Evolutionary conservation across 2,888 invertebrate species (phyloP), one percentile per base, ranked within the genome.

Genomic region (Pseudococcus jackbeardsleyi): DNA sequence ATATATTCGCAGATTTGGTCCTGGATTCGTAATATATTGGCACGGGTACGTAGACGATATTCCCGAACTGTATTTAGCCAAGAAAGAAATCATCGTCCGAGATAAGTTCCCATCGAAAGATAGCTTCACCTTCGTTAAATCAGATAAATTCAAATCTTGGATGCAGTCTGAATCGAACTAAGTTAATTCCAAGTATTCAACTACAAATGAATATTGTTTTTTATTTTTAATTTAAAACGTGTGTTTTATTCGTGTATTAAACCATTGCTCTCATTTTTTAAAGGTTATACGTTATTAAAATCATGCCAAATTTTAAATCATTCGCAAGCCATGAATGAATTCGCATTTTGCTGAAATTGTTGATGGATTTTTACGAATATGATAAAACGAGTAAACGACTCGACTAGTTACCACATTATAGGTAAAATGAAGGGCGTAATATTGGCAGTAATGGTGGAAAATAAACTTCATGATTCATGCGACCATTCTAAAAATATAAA

Each of bases 371-470:
- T 50, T 50, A 50, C 12, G 11, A 50, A 50, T 50, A 15, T 15
- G 15, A 50, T 46, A 11, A 46, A 46, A 79, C 8, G 17, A 77
- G 39, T 77, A 72, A 39, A 72, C 46, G 9, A 82, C n/a, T 82
- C 33, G 19, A 46, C 79, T 46, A 15, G 33, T 79, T 79, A 79
- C 42, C 42, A 42, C 79, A 82, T n/a, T 79, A 46, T 33, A 42
- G 46, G 46, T 46, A 19, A 77, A 77, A 72, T 26, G 87, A 87
- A 87, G 87, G 87, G 87, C 87, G 68, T 48, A 72, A 48, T 72
- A 77, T 87, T 87, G 87, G 87, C 87, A 87, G 50, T 72, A 77
- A 87, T 87, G n/a, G 68, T 87, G 72, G 77, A 87, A 86, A 87
- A 77, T 48, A 46, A 79, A 87, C 48, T 77, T 22, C 33, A 79